Base-by-base conservation (phyloP, 1,140 invertebrate genomes). In the Drosophila murphyi region DNA sequence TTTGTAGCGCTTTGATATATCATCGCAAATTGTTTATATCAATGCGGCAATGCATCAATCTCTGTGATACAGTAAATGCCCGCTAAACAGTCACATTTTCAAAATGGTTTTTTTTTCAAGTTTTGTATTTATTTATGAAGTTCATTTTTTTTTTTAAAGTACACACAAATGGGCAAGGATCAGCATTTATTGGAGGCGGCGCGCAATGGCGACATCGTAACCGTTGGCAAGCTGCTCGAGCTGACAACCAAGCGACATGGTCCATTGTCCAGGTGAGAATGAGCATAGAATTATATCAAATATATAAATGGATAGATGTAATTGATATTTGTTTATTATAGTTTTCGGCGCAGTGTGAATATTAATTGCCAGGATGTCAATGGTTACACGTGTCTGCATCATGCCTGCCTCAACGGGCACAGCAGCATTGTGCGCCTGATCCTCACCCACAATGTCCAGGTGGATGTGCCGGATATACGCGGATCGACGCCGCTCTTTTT, bases 131-230 rank as follows among this genome's bases (percentile, higher is more conserved):
- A 43, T n/a, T n/a, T n/a, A n/a, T 43, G 39, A 8, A 43, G 4
- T 43, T n/a, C 3, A 3, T 57, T 29, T 50, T 32, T 48, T 20
- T 29, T 56, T 72, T 35, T 52, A 12, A 60, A 12, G 47, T 32
- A 76, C 48, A 43, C 50, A 51, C 62, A 43, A 43, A 97, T 99
- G 97, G 97, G 97, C 90, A 91, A 90, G 79, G 97, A 98, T 93
- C 97, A 98, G 93, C 98, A 99, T 93, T 95, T 99, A 93, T 95
- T 99, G 92, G 97, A 98, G 92, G 98, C 97, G 81, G 97, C 97
- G 80, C 95, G 98, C 83, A 97, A 95, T 93, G 98, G 98, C 86
- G 97, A 98, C 94, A 95, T 96, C 81, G 94, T 94, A 74, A 95
- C 96, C 72, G 97, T 98, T 52, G 97, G 98, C 93, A 98, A 98